phyloP scores from a whole-genome alignment of 2,888 invertebrate species.

The Hololepta plana region DNA sequence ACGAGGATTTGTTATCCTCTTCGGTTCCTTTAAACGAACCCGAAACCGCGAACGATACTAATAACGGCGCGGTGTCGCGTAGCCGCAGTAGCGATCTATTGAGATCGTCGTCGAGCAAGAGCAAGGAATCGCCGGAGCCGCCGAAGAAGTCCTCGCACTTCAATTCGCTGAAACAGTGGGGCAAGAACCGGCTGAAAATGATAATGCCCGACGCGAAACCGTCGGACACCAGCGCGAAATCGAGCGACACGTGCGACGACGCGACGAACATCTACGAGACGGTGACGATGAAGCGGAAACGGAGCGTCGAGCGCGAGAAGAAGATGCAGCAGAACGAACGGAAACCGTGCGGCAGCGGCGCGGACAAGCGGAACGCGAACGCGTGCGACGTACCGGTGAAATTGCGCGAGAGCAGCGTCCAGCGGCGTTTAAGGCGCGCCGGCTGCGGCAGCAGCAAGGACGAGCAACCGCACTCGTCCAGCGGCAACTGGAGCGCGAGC shows the following conservation, averaged over 20 bases:
- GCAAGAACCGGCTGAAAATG: slow-evolving; percentile 56
- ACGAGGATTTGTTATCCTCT: slow-evolving; percentile 19
- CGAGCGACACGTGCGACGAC: slow-evolving; percentile 37
- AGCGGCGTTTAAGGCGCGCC: slow-evolving; percentile 48
- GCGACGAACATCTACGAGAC: slow-evolving; percentile 49
- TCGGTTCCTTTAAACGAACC: slow-evolving; percentile 21
- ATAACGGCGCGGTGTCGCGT: slow-evolving; percentile 36
- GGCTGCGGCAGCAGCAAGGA: slow-evolving; percentile 47
- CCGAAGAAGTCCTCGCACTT: slow-evolving; percentile 44
- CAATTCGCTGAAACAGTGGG: slow-evolving; percentile 72
- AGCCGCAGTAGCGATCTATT: slow-evolving; percentile 63
- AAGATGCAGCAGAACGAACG: slow-evolving; percentile 54
- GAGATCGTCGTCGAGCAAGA: slow-evolving; percentile 27
- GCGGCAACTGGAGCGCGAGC: slow-evolving; percentile 91
- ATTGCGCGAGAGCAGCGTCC: slow-evolving; percentile 54
- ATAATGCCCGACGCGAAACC: slow-evolving; percentile 44
- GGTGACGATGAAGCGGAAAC: slow-evolving; percentile 42
- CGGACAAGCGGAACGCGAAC: slow-evolving; percentile 46
- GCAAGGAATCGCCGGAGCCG: slow-evolving; percentile 41
- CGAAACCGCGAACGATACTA: slow-evolving; percentile 27
- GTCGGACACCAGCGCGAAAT: slow-evolving; percentile 24
- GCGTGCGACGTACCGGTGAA: slow-evolving; percentile 60
- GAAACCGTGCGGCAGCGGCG: slow-evolving; percentile 54
- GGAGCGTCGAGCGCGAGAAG: slow-evolving; percentile 40
- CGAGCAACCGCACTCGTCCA: slow-evolving; percentile 74